Evolutionary conservation across 2,888 invertebrate species (phyloP), one percentile per base, ranked within the genome.

Genomic region (Sipunculus nudus): DNA sequence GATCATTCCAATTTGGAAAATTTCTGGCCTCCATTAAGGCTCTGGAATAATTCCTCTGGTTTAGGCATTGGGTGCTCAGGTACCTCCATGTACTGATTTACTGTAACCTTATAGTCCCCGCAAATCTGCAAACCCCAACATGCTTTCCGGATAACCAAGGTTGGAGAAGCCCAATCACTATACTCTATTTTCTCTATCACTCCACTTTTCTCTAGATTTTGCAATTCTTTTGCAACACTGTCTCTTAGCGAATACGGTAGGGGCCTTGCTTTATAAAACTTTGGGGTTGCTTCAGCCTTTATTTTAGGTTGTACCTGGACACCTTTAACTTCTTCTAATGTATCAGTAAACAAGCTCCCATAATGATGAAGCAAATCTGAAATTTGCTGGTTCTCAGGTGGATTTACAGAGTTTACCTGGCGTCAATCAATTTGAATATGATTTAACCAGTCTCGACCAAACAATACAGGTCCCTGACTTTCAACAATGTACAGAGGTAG

Each of bases 31-130:
- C 35, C 35, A 13, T 8, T 13, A 8, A 35, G 13, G 10, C 13
- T 35, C 13, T 35, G 35, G 13, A 35, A 16, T 35, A 35, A 35
- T 13, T 35, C 35, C 8, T 35, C 35, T 13, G 13, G 35, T 8
- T 8, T 8, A 8, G 13, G 35, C 10, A 16, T 8, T 13, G 8
- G 13, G 10, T 35, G 35, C 35, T 35, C 35, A 13, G 10, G 8
- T 35, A 16, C 13, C 13, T 8, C 35, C 13, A 35, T n/a, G n/a
- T n/a, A n/a, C n/a, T n/a, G 43, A 41, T 75, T 74, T 2, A 75
- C 48, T 0, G 73, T 70, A 1, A 70, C 68, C 16, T 71, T 70
- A 40, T 64, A 73, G 57, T 77, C 71, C 2, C 72, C 68, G 56
- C 68, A 74, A n/a, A 71, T 60, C 26, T 74, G 43, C 8, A 73